Evolutionary conservation across 2,888 invertebrate species (phyloP), one percentile per base, ranked within the genome.

Genomic region (Platypus cylindrus): DNA sequence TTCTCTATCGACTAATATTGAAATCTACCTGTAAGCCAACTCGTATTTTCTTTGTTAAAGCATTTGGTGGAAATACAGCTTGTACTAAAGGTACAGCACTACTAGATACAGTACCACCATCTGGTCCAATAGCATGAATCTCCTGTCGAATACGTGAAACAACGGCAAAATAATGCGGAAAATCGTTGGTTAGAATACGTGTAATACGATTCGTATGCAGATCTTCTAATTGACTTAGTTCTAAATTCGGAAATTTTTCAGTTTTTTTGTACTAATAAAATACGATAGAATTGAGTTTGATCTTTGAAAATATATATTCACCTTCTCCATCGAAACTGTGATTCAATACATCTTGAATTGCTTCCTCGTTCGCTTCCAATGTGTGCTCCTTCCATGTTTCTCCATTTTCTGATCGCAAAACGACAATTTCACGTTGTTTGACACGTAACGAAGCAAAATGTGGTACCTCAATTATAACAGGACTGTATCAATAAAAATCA

Each of bases 301-400:
- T 7, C 12, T 24, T n/a, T 9, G 7, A 3, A 20, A 14, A 17
- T 23, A 8, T 13, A n/a, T n/a, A n/a, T n/a, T n/a, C n/a, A n/a
- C 78, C 78, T 66, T 78, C 78, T 47, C 80, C 80, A 62, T 91
- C 89, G 62, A 87, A 85, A 51, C 87, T 85, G 56, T 91, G 90
- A 55, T 89, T 87, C 39, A 97, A 67, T 15, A 90, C 86, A 56
- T 94, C 93, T 63, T 93, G 79, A 18, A 89, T 78, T 30, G 84
- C 82, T 54, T 89, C 85, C 55, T 89, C 87, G 34, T 75, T 80
- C 37, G 86, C 83, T 53, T 82, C 78, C 40, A 86, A 62, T 22
- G 81, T 80, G 59, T 98, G 98, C 56, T 98, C 98, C 45, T 89
- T 83, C 98, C 98, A 98, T 17, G 85, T 89, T 61, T 97, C 94